Evolutionary conservation across 92 coral and sea anemone genomes (phyloP), one percentile per base, ranked within the genome.

Genomic region (Epizoanthus ramosus): DNA sequence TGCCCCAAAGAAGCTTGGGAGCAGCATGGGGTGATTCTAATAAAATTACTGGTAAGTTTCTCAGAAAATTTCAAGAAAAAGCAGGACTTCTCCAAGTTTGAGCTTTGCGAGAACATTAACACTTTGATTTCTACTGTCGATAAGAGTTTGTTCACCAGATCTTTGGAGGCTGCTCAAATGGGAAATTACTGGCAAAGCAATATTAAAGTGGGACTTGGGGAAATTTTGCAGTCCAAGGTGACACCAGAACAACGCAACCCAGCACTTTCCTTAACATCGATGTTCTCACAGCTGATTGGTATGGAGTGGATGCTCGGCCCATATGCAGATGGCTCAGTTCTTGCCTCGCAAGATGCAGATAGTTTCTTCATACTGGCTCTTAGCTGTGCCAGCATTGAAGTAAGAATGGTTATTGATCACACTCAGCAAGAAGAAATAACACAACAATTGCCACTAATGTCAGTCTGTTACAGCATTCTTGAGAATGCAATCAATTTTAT

Each of bases 161-260:
- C 85, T 8, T 79, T 83, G 65, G 89, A 84, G 16, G 33, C 5
- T 23, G 57, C 33, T 37, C 23, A 3, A 6, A 52, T 58, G 14
- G 75, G 24, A 28, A 41, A 73, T 37, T 28, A 71, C 21, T 88
- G 92, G 93, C 61, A 86, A 47, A 60, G 59, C 23, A 86, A 90
- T 63, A 74, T 93, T 25, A 69, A 82, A 76, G 75, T 23, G 9
- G 99, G 94, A 52, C 63, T 94, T 8, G 79, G 82, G 10, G 94
- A 94, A 41, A 92, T 96, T 50, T 80, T 96, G 56, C 98, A 94
- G 64, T 87, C 98, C 6, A 93, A 88, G 80, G 92, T 94, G 45
- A 88, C 88, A 14, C 79, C 90, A 37, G 68, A 43, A 19, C 91
- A 94, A 68, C 91, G 97, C 59, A 92, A 96, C 83, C 84, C 93